These are phyloP conservation scores for Eupithecia centaureata DNA, from an alignment of 2,888 invertebrate genomes.

Conservation along the genomic window DNA sequence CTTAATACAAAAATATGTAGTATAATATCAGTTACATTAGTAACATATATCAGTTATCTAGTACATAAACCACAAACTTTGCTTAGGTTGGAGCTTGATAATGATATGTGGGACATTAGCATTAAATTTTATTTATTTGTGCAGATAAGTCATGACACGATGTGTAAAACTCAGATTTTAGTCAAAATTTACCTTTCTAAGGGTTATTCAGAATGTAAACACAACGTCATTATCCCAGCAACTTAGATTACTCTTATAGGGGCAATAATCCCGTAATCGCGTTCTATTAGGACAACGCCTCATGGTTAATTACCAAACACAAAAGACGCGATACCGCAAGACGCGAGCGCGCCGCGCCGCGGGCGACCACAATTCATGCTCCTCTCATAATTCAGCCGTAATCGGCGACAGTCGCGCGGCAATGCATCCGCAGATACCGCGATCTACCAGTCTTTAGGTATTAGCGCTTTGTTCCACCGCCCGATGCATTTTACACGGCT, in stretches of 20 bases:
- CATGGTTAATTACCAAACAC: conserved; percentile 35
- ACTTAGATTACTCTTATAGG: background rate
- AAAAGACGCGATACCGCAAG: conserved; percentile 40
- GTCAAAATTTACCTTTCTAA: background rate
- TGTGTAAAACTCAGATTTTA: background rate
- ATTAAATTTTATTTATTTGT: too few species aligned
- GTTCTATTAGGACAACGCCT: conserved; percentile 17
- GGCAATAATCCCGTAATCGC: conserved; percentile 13
- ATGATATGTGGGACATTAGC: too few species aligned
- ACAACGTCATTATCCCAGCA: background rate
- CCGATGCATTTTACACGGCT: conserved; percentile 59
- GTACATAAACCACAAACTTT: too few species aligned
- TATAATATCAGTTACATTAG: too few species aligned
- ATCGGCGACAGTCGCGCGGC: conserved; percentile 64
- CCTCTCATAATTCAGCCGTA: conserved; percentile 74
- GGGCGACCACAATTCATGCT: conserved; percentile 65
- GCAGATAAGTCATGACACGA: background rate
- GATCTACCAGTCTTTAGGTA: conserved; percentile 46
- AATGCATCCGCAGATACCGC: conserved; percentile 71
- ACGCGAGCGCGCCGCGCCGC: conserved; percentile 51
- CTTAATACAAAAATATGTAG: too few species aligned
- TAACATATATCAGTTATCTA: too few species aligned
- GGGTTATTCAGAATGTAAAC: conserved; percentile 8
- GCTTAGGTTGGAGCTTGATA: too few species aligned
- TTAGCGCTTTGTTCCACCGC: conserved; percentile 59